Evolutionary conservation across 2,888 invertebrate genomes (phyloP).

Genomic region (Operophtera brumata): DNA sequence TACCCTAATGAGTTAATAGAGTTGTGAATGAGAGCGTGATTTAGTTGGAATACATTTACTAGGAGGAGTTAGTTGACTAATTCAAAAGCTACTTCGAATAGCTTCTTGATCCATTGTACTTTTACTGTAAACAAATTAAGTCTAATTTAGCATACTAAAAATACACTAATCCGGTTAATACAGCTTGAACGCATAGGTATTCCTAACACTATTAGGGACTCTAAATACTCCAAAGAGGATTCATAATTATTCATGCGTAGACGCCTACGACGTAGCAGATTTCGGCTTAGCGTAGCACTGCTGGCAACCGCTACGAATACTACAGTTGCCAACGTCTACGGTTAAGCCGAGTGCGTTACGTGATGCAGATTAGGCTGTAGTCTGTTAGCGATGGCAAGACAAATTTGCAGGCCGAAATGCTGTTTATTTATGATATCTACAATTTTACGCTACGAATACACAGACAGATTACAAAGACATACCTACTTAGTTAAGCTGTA

Average conservation of each 20-base stretch:
- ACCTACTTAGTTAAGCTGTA: too few relatives aligned
- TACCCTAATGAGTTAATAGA: conserved; percentile 11
- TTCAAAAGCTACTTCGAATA: not conserved
- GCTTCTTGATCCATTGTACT: not conserved
- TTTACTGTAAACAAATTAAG: not conserved
- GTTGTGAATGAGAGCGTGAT: conserved; percentile 1
- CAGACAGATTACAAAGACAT: too few relatives aligned
- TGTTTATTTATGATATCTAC: not conserved
- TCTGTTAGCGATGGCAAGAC: conserved; percentile 39
- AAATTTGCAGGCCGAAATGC: conserved; percentile 10
- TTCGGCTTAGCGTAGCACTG: conserved; percentile 68
- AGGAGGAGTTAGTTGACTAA: not conserved
- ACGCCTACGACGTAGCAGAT: conserved; percentile 63
- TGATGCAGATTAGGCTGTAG: conserved; percentile 28
- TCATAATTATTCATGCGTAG: conserved; percentile 46
- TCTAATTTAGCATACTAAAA: not conserved
- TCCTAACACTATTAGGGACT: conserved; percentile 14
- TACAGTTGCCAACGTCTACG: conserved; percentile 62
- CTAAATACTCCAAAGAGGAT: conserved; percentile 28
- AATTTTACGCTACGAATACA: too few relatives aligned
- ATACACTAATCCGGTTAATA: not conserved
- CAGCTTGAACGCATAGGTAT: conserved; percentile 1
- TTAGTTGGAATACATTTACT: conserved; percentile 1
- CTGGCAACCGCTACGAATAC: conserved; percentile 72
- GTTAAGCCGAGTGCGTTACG: conserved; percentile 39